Conservation (phyloP, 2,113 vertebrate species). For the Grantiella picta region DNA sequence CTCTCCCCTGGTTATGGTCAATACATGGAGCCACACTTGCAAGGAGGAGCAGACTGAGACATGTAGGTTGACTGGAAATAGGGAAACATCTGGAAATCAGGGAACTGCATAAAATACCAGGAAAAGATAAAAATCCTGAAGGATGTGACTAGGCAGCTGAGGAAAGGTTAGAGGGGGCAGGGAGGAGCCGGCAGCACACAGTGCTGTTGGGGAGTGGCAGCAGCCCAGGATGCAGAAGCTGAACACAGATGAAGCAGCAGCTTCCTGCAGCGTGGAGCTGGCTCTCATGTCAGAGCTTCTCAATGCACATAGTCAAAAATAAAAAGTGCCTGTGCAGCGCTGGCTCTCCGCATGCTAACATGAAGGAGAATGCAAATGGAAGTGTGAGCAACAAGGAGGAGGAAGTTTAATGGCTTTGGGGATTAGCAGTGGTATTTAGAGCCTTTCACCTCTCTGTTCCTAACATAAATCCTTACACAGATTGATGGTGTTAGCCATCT, state of each 20-base stretch:
- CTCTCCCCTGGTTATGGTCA: neutral
- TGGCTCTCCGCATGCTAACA: fast-evolving
- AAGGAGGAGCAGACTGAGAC: neutral
- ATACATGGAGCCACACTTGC: fast-evolving
- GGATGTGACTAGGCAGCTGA: neutral
- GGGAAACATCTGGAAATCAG: neutral
- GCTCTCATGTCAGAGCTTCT: neutral
- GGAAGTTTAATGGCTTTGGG: slow-evolving; percentile 30
- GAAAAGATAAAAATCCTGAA: neutral
- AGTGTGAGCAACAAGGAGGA: neutral
- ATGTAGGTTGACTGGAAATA: neutral
- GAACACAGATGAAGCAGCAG: neutral
- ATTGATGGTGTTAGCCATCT: slow-evolving; percentile 39
- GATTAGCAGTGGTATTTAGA: neutral
- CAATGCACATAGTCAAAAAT: neutral
- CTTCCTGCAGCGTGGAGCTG: neutral
- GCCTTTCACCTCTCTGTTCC: slow-evolving; percentile 34
- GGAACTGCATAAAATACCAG: neutral
- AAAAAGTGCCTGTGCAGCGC: neutral
- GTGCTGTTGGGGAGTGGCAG: neutral
- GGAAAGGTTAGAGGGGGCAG: neutral
- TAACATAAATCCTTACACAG: slow-evolving; percentile 12
- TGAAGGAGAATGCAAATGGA: slow-evolving; percentile 19
- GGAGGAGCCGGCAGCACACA: neutral
- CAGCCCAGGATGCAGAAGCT: neutral